Conservation (phyloP, 2,113 vertebrate genomes). For the Serinus canaria region DNA sequence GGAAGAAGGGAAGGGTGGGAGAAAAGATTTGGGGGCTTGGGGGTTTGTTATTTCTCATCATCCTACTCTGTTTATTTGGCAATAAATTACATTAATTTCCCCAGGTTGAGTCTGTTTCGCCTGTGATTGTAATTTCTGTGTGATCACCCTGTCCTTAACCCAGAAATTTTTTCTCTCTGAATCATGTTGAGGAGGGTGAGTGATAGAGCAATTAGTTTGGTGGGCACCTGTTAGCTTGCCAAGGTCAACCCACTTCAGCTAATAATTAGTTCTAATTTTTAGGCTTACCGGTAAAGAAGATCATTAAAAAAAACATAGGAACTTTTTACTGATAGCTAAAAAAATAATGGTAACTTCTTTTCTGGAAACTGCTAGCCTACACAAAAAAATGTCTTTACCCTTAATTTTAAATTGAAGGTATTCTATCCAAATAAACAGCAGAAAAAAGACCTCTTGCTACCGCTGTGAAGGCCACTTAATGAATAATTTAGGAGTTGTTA, state of each 20-base stretch:
- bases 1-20: not conserved
- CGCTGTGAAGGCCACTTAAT: not conserved
- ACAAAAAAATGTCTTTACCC: not conserved
- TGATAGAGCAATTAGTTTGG: not conserved
- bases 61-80: not conserved
- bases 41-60: not conserved
- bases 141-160: not conserved
- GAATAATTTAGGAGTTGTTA: not conserved
- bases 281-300: not conserved
- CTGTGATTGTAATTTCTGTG: not conserved
- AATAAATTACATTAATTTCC: not conserved
- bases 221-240: not conserved
- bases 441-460: not conserved
- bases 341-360: not conserved
- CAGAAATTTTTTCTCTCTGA: not conserved
- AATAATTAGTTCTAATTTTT: not conserved
- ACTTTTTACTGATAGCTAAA: not conserved
- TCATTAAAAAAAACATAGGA: not conserved
- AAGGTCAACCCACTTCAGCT: not conserved
- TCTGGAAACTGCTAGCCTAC: not conserved
- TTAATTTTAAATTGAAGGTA: not conserved
- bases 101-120: fast-evolving
- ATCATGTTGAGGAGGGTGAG: not conserved
- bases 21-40: not conserved
- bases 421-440: not conserved